Evolutionary conservation across 2,113 vertebrate genomes (phyloP).

Genomic region (Butorides virescens): DNA sequence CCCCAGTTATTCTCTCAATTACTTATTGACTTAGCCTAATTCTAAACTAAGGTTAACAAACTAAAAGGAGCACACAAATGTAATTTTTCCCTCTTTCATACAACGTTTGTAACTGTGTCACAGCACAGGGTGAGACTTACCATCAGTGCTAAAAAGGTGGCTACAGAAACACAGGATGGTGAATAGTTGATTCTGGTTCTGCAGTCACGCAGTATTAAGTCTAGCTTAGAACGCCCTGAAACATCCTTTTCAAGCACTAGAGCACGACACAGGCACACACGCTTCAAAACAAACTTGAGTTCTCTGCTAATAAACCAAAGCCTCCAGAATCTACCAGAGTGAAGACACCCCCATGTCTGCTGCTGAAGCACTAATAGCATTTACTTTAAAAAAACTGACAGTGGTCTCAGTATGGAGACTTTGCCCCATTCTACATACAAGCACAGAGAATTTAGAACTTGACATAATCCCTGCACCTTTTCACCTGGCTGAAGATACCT

Average conservation of each 20-base stretch:
- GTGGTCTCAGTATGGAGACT: neutral
- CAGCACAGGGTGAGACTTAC: neutral
- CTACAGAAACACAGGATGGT: neutral
- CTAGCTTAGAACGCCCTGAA: neutral
- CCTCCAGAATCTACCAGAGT: neutral
- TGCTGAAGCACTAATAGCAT: neutral
- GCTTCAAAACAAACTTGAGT: neutral
- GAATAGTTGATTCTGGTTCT: neutral
- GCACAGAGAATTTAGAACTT: neutral
- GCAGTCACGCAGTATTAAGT: fast-evolving
- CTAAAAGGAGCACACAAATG: neutral
- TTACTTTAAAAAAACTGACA: neutral
- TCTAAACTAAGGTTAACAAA: conserved; percentile 8
- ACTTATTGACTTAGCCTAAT: conserved; percentile 2
- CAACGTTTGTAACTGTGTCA: neutral
- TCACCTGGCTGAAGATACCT: neutral
- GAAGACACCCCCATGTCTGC: neutral
- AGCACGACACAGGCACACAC: neutral
- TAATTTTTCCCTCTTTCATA: neutral
- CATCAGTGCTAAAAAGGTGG: neutral
- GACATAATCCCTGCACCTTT: neutral
- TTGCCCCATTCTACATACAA: fast-evolving
- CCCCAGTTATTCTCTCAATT: neutral
- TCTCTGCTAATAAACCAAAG: neutral
- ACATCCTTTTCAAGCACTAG: neutral